A percentile compares a stretch with the other conserved stretches of the same genome.
Evolutionary conservation across 2,888 invertebrate species (phyloP).

Genomic region (Drosophila meridionalis): DNA sequence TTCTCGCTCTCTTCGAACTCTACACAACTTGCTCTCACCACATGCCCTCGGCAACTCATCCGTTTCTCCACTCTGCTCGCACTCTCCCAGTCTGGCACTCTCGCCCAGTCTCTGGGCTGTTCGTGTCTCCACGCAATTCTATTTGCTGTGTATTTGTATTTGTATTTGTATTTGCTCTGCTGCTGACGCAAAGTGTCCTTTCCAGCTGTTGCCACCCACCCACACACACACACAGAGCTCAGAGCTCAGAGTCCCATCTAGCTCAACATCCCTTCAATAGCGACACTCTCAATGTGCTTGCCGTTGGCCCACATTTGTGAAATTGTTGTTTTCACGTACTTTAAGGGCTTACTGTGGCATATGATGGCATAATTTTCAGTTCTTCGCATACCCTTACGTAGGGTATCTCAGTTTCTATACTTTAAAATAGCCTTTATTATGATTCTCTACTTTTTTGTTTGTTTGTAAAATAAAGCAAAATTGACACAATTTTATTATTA

Average conservation of each 20-base stretch:
- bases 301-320: slow-evolving; percentile 66
- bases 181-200: slow-evolving; percentile 79
- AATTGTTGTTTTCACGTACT: slow-evolving; percentile 51
- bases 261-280: slow-evolving; percentile 7
- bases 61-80: slow-evolving; percentile 5
- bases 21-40: slow-evolving; percentile 18
- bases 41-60: slow-evolving; percentile 5
- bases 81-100: slow-evolving; percentile 11
- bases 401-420: background rate
- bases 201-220: slow-evolving; percentile 48
- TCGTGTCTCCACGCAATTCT: slow-evolving; percentile 48
- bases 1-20: slow-evolving; percentile 16
- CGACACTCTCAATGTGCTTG: slow-evolving; percentile 62
- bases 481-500: slow-evolving; percentile 50
- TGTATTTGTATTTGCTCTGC: slow-evolving; percentile 30
- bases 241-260: background rate
- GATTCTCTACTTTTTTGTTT: background rate
- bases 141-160: slow-evolving; percentile 38
- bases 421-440: background rate
- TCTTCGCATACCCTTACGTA: slow-evolving; percentile 9
- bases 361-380: slow-evolving; percentile 69
- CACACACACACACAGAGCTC: background rate
- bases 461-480: slow-evolving; percentile 18
- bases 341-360: slow-evolving; percentile 57
- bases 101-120: background rate